A percentile compares a stretch with the other conserved stretches of the same genome.
These are phyloP conservation scores for Pemphigus obesinymphae DNA, from an alignment of 1,140 invertebrate species.

Conservation along the genomic window DNA sequence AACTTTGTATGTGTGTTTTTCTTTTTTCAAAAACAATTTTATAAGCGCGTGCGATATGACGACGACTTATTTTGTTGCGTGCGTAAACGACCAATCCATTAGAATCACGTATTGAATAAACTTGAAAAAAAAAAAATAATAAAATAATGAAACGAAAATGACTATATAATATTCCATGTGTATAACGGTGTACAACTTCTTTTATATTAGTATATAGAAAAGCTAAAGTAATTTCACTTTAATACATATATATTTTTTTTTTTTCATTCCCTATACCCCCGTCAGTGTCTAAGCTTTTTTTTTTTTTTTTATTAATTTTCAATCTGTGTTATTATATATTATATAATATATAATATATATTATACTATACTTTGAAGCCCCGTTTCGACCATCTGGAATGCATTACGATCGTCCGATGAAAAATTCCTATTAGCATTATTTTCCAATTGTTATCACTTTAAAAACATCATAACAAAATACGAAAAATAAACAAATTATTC, in stretches of 20 bases:
- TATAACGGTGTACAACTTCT: background rate
- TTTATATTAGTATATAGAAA: conserved; percentile 10
- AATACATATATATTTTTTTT: background rate
- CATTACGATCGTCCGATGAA: no score
- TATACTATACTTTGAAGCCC: no score
- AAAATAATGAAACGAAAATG: conserved; percentile 7
- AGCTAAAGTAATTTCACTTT: conserved; percentile 7
- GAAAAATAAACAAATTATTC: no score
- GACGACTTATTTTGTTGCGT: conserved; percentile 17
- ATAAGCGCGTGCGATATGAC: background rate
- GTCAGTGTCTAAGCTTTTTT: no score
- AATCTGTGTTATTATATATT: no score
- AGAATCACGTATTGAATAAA: conserved; percentile 18
- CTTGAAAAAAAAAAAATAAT: no score
- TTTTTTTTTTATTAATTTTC: no score
- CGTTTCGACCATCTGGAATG: no score
- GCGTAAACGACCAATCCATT: conserved; percentile 15
- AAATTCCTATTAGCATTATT: no score
- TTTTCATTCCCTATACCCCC: background rate
- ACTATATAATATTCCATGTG: background rate
- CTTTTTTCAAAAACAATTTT: background rate
- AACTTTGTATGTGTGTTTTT: conserved; percentile 9
- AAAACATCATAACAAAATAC: no score
- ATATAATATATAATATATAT: no score
- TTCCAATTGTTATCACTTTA: no score